These are phyloP conservation scores for Carterocephalus palaemon DNA, from an alignment of 2,888 invertebrate species.

Conservation along the genomic window DNA sequence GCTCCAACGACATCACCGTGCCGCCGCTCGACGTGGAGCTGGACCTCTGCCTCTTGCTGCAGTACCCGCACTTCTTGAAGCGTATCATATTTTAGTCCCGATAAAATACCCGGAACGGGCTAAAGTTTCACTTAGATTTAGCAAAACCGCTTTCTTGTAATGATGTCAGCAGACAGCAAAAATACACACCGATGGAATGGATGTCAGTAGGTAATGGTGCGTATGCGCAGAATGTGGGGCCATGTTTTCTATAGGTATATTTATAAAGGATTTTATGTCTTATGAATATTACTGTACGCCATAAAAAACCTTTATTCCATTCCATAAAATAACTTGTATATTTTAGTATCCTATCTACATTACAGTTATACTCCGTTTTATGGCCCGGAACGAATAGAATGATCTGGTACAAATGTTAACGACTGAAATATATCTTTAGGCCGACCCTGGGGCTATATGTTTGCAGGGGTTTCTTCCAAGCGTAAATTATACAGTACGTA, in stretches of 20 bases:
- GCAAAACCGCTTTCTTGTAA: no score
- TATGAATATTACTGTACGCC: no score
- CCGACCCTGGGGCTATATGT: conserved; percentile 29
- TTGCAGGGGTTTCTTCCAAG: conserved; percentile 13
- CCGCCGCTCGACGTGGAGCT: conserved; percentile 93
- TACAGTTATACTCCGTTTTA: conserved; percentile 22
- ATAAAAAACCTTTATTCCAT: no score
- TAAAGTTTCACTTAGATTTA: no score
- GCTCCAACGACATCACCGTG: conserved; percentile 96
- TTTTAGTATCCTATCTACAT: conserved; percentile 8
- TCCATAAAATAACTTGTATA: no score
- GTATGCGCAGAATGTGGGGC: no score
- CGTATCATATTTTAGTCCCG: no score
- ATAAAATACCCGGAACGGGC: no score
- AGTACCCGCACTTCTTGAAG: conserved; percentile 99
- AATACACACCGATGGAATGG: no score
- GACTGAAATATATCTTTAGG: conserved; percentile 30
- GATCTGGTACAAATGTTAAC: conserved; percentile 29
- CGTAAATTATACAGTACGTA: conserved; percentile 20
- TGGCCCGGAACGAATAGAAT: conserved; percentile 24
- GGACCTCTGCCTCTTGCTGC: conserved; percentile 97
- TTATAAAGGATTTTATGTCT: conserved; percentile 1
- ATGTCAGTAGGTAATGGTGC: no score
- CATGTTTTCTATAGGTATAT: conserved; percentile 8
- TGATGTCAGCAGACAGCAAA: no score